Conservation (phyloP, 2,888 invertebrate species). For the Oasisia sp. region DNA sequence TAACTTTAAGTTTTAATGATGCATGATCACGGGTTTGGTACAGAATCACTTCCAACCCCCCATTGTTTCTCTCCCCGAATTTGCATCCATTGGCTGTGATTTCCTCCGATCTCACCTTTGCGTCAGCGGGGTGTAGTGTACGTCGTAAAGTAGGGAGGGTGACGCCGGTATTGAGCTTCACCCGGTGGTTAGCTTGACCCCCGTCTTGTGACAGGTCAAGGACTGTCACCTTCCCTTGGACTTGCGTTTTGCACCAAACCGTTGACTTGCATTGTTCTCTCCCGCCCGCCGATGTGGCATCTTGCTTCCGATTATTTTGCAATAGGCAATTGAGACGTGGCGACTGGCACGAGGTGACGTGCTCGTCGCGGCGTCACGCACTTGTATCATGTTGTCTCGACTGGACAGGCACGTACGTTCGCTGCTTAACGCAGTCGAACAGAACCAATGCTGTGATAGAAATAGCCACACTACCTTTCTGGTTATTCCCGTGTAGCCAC, state of each 20-base stretch:
- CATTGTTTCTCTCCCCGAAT: neutral
- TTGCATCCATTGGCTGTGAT: neutral
- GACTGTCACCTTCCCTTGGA: neutral
- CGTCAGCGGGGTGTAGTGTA: neutral
- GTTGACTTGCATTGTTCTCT: neutral
- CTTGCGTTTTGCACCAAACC: constrained; percentile 4
- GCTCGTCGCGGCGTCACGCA: neutral
- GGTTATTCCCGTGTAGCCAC: constrained; percentile 4
- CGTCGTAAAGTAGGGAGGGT: neutral
- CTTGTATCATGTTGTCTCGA: constrained; percentile 4
- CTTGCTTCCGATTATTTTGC: neutral
- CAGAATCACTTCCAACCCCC: neutral
- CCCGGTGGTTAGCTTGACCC: neutral
- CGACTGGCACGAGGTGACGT: neutral
- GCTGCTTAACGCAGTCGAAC: neutral
- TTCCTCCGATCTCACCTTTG: constrained; percentile 14
- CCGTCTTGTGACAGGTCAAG: neutral
- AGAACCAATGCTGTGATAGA: constrained; percentile 17
- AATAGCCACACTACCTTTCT: constrained; percentile 13
- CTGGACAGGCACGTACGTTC: neutral
- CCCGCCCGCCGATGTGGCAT: neutral
- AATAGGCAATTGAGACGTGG: neutral
- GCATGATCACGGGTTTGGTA: constrained; percentile 5
- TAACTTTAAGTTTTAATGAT: constrained; percentile 3
- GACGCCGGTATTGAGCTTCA: neutral